These are phyloP conservation scores for Caenorhabditis macrosperma DNA, from an alignment of 2,888 invertebrate genomes.

Conservation along the genomic window DNA sequence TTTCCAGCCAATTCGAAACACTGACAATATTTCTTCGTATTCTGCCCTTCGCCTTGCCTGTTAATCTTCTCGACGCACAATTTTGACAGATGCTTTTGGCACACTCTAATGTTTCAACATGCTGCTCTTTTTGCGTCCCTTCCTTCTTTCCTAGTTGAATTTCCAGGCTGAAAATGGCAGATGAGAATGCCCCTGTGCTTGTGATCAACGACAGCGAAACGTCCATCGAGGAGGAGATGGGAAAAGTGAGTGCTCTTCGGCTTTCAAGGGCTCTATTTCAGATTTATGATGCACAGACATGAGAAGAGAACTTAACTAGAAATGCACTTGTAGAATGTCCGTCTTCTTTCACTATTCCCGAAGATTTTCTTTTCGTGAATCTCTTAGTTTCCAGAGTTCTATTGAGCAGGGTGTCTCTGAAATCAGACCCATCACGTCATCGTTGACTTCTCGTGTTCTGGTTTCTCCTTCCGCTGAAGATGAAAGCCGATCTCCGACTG, in stretches of 20 bases:
- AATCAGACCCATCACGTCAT: background rate
- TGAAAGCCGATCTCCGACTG: background rate
- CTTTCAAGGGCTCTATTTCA: background rate
- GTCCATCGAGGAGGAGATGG: slow-evolving; percentile 25
- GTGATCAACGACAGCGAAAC: slow-evolving; percentile 21
- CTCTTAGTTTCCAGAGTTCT: too few species aligned
- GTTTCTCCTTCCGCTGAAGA: background rate
- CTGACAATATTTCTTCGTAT: background rate
- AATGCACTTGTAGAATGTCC: background rate
- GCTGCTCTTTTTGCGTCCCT: background rate
- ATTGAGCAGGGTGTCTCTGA: background rate
- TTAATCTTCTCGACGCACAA: background rate
- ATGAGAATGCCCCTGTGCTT: slow-evolving; percentile 19
- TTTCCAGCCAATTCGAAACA: background rate
- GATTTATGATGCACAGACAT: background rate
- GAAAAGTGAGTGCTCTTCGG: slow-evolving; percentile 15
- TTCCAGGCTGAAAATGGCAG: slow-evolving; percentile 17
- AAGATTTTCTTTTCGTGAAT: too few species aligned
- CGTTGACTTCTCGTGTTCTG: background rate
- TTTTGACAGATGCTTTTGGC: background rate
- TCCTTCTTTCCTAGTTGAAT: background rate
- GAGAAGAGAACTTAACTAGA: background rate
- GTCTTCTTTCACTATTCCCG: background rate
- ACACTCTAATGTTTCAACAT: background rate
- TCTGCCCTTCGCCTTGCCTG: background rate